Percentiles rank a stretch among this genome's conserved stretches.
phyloP scores from a whole-genome alignment of 2,888 invertebrate genomes.

The Leptinotarsa juncta region DNA sequence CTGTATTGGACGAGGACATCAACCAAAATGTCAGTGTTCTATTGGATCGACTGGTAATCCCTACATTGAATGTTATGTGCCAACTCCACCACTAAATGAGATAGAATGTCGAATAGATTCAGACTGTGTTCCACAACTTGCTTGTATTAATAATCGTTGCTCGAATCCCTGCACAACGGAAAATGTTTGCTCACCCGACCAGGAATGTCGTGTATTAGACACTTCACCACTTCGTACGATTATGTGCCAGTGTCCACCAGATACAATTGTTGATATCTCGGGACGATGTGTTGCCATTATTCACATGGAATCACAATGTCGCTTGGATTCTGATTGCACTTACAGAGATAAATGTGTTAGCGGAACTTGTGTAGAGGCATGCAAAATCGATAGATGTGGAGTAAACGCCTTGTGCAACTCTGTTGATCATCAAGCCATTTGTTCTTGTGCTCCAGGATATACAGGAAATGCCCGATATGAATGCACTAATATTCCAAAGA shows the following conservation, averaged over 20 bases:
- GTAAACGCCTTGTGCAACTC: slow-evolving; percentile 86
- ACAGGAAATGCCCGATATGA: slow-evolving; percentile 83
- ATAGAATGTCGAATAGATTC: slow-evolving; percentile 80
- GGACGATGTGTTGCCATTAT: slow-evolving; percentile 74
- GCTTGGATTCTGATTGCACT: slow-evolving; percentile 79
- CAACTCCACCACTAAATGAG: slow-evolving; percentile 58
- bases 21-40: slow-evolving; percentile 82
- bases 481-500: slow-evolving; percentile 69
- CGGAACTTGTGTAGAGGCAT: slow-evolving; percentile 83
- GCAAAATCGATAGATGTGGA: slow-evolving; percentile 82
- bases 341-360: slow-evolving; percentile 78
- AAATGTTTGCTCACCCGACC: slow-evolving; percentile 80
- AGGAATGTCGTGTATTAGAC: slow-evolving; percentile 83
- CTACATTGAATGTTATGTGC: slow-evolving; percentile 74
- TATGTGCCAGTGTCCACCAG: slow-evolving; percentile 87
- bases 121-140: slow-evolving; percentile 80
- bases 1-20: slow-evolving; percentile 82
- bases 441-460: slow-evolving; percentile 82
- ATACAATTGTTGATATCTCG: slow-evolving; percentile 79
- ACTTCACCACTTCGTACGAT: slow-evolving; percentile 84
- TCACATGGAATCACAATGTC: slow-evolving; percentile 72
- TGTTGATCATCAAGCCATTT: slow-evolving; percentile 79
- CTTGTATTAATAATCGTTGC: slow-evolving; percentile 83
- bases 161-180: slow-evolving; percentile 80
- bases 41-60: slow-evolving; percentile 84